Base-by-base conservation (phyloP, 2,888 invertebrate genomes). In the Pristionchus exspectatus region DNA sequence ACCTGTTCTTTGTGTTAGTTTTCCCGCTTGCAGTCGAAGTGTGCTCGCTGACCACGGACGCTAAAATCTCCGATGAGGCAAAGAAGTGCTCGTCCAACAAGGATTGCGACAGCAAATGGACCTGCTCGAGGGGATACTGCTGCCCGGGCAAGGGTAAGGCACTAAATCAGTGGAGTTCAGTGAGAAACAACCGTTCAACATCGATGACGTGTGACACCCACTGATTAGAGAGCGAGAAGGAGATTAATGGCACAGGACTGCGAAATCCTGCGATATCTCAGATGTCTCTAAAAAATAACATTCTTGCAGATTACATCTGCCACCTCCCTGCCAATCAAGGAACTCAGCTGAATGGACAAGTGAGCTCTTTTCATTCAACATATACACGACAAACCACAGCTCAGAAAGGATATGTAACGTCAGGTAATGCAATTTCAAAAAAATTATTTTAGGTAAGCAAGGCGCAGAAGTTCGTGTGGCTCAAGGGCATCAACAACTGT, bases 261-360 rank as follows among this genome's bases (percentile, higher is more conserved):
- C n/a, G n/a, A n/a, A n/a, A n/a, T n/a, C n/a, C n/a, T n/a, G n/a
- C n/a, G n/a, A n/a, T n/a, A n/a, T n/a, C n/a, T n/a, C n/a, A n/a
- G n/a, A n/a, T n/a, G n/a, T n/a, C n/a, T n/a, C n/a, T n/a, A n/a
- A n/a, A n/a, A n/a, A n/a, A n/a, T n/a, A n/a, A n/a, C n/a, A n/a
- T n/a, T n/a, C n/a, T n/a, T n/a, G n/a, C 89, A 89, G 89, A 89
- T 14, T 44, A 81, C 63, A 30, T 83, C 38, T 89, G 89, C 21
- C 38, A 89, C 24, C 89, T 89, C 1, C 89, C 89, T 5, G 89
- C 89, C 4, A 89, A 89, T 83, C 89, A 89, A 27, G 89, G 89
- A n/a, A 89, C 89, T 27, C 87, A 88, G 21, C 24, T 74, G 12
- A 74, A 88, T 16, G 87, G 87, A 27, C 54, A 88, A 56, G 74